Evolutionary conservation across 2,888 invertebrate genomes (phyloP).

Genomic region (Aphrophora alni): DNA sequence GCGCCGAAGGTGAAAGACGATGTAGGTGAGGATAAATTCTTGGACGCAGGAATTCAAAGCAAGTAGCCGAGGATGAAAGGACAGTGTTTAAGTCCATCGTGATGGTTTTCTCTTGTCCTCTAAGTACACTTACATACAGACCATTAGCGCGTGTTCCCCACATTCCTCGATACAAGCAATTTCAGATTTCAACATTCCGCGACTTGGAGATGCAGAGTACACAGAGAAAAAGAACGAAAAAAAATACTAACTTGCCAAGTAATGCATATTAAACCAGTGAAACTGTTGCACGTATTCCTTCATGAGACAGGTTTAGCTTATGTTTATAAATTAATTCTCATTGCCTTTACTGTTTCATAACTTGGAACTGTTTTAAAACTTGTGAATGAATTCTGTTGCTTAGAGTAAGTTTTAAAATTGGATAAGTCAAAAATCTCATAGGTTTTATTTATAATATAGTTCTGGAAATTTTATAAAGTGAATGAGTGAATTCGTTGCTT

Average conservation of each 20-base stretch:
- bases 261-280: background rate
- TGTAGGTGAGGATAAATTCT: background rate
- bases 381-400: too few relatives aligned
- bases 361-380: too few relatives aligned
- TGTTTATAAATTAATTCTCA: too few relatives aligned
- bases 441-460: too few relatives aligned
- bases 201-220: background rate
- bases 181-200: background rate
- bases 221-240: too few relatives aligned
- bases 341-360: too few relatives aligned
- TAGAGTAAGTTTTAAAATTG: too few relatives aligned
- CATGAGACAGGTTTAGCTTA: background rate
- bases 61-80: background rate
- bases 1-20: background rate
- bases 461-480: too few relatives aligned
- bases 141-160: background rate
- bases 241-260: background rate
- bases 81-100: background rate
- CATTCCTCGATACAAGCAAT: background rate
- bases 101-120: conserved; percentile 9
- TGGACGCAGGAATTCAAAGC: background rate
- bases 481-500: too few relatives aligned
- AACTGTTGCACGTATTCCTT: background rate
- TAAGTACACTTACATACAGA: background rate
- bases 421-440: too few relatives aligned